A percentile compares a stretch with the other conserved stretches of the same genome.
phyloP scores from a whole-genome alignment of 2,113 vertebrate species.

The Oceanites oceanicus region DNA sequence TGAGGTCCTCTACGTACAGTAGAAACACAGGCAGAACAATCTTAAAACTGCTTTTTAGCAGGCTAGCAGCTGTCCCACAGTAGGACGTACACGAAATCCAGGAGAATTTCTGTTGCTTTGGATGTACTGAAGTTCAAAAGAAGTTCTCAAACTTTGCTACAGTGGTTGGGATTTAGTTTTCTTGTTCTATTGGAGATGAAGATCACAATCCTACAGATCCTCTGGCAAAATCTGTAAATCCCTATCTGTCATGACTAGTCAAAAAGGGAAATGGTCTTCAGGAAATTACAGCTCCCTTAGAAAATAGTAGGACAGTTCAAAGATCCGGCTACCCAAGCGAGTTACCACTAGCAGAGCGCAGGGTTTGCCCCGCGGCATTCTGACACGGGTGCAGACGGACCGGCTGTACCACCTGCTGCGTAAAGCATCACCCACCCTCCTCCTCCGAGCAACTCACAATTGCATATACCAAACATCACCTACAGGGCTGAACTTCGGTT shows the following conservation, averaged over 20 bases:
- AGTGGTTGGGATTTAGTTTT: background rate
- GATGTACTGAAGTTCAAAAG: background rate
- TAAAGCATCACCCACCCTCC: background rate
- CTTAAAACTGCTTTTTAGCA: background rate
- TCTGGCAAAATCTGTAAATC: background rate
- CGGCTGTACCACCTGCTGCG: fast-evolving
- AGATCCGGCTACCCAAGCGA: background rate
- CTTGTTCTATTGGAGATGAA: background rate
- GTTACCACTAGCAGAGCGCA: background rate
- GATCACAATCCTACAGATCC: background rate
- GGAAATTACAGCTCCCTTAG: background rate
- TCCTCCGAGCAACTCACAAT: background rate
- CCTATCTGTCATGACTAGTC: fast-evolving
- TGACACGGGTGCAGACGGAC: fast-evolving
- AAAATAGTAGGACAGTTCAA: fast-evolving
- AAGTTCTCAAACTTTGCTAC: background rate
- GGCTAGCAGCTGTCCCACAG: background rate
- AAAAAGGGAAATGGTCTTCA: background rate
- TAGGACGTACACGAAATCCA: fast-evolving
- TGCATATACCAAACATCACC: background rate
- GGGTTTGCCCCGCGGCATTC: fast-evolving
- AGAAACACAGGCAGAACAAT: background rate
- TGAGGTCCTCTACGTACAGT: background rate
- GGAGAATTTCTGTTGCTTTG: background rate
- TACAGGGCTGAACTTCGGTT: background rate